These are phyloP conservation scores for Neodiprion virginianus DNA, from an alignment of 1,140 invertebrate species.

Conservation along the genomic window DNA sequence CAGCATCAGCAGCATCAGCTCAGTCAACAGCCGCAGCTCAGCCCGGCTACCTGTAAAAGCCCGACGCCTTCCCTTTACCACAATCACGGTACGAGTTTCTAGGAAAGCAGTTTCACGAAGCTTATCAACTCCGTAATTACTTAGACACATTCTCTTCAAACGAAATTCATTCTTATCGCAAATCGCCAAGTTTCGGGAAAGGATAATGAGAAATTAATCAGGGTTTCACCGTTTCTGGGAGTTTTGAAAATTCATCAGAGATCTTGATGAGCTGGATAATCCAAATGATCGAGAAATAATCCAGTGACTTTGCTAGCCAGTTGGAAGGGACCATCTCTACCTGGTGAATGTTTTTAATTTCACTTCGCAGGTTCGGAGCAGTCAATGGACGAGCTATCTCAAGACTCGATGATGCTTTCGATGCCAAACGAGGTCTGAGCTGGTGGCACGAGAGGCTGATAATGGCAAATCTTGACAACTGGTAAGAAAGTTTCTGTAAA, in stretches of 20 bases:
- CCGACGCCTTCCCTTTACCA: conserved; percentile 51
- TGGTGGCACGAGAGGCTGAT: background rate
- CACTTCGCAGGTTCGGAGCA: conserved; percentile 72
- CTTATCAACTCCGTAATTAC: no score
- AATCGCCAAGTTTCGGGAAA: background rate
- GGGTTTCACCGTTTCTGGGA: no score
- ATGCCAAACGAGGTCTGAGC: conserved; percentile 78
- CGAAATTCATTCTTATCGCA: background rate
- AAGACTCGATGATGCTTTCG: conserved; percentile 80
- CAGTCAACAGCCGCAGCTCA: conserved; percentile 47
- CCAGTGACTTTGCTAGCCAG: no score
- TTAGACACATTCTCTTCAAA: background rate
- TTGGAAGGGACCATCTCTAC: no score
- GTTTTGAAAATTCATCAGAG: no score
- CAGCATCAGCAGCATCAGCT: conserved; percentile 70
- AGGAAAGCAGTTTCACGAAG: no score
- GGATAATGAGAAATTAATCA: no score
- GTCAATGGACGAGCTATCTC: conserved; percentile 81
- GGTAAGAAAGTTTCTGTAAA: no score
- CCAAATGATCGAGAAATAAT: no score
- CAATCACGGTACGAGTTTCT: conserved; percentile 43
- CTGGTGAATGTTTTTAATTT: conserved; percentile 11
- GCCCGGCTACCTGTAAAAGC: conserved; percentile 49
- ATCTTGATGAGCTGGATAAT: no score
- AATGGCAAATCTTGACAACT: conserved; percentile 10